Conservation (phyloP, 2,888 invertebrate genomes). For the Leptarthrus brevirostris region DNA sequence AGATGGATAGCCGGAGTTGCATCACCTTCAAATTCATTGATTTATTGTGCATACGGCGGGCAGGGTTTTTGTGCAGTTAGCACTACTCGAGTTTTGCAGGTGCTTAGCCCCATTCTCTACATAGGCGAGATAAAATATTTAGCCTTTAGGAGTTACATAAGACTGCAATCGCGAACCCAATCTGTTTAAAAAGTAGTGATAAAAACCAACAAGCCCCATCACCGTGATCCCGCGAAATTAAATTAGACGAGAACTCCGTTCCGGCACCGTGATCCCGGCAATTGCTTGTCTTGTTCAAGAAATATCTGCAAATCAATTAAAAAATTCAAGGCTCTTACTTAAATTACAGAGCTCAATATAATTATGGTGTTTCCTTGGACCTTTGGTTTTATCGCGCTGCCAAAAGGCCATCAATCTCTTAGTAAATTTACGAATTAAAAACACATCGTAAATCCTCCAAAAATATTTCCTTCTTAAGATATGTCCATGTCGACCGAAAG, state of each 20-base stretch:
- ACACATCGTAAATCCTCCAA: constrained; percentile 46
- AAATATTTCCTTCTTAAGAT: background rate
- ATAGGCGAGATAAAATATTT: constrained; percentile 1
- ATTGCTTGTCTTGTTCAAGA: background rate
- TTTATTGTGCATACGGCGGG: constrained; percentile 7
- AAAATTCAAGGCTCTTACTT: constrained; percentile 27
- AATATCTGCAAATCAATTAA: constrained; percentile 22
- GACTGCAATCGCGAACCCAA: background rate
- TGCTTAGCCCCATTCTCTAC: constrained; percentile 17
- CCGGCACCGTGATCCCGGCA: constrained; percentile 11
- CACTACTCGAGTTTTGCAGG: constrained; percentile 4
- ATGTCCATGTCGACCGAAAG: background rate
- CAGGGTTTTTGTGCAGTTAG: too few species aligned
- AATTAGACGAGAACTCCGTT: constrained; percentile 32
- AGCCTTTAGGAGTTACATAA: constrained; percentile 1
- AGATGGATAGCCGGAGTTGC: background rate
- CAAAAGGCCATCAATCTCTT: constrained; percentile 47
- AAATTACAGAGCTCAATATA: constrained; percentile 22
- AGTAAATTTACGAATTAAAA: constrained; percentile 48
- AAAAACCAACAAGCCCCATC: constrained; percentile 2
- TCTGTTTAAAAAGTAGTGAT: background rate
- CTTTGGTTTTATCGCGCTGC: constrained; percentile 30
- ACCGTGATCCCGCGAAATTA: constrained; percentile 33
- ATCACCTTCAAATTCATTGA: constrained; percentile 11
- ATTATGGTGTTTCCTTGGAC: constrained; percentile 38